These are phyloP conservation scores for Tragelaphus imberbis DNA, from an alignment of 2,113 vertebrate genomes.

Conservation along the genomic window DNA sequence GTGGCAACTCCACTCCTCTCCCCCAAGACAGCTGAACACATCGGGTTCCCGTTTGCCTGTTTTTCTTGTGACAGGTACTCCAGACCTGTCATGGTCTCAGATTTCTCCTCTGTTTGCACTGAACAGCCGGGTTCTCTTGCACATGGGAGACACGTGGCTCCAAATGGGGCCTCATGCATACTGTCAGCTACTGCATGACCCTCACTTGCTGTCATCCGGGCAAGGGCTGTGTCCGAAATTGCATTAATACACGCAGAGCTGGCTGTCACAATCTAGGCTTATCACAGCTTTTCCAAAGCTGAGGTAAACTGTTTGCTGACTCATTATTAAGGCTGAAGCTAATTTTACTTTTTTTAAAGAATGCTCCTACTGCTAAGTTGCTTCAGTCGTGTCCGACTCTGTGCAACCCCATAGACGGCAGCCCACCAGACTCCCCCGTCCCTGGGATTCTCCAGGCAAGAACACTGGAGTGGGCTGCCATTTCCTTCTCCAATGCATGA, in stretches of 20 bases:
- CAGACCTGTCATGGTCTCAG: background rate
- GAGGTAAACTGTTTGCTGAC: background rate
- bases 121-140: accelerated
- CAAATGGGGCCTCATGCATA: accelerated
- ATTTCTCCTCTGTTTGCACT: background rate
- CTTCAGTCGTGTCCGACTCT: too few species aligned
- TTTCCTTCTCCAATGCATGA: too few species aligned
- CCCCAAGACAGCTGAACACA: background rate
- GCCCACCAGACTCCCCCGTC: too few species aligned
- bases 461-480: too few species aligned
- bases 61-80: background rate
- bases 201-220: accelerated
- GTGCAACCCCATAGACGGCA: too few species aligned
- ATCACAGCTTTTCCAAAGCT: too few species aligned
- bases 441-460: too few species aligned
- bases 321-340: background rate
- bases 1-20: background rate
- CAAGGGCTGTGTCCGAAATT: background rate
- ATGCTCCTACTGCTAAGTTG: too few species aligned
- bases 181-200: accelerated
- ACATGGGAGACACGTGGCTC: too few species aligned
- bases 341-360: background rate
- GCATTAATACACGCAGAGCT: accelerated
- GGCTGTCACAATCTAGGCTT: background rate
- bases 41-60: accelerated